A percentile compares a stretch with the other conserved stretches of the same genome.
Conservation (phyloP, 2,888 invertebrate species). For the Rutpela maculata region DNA sequence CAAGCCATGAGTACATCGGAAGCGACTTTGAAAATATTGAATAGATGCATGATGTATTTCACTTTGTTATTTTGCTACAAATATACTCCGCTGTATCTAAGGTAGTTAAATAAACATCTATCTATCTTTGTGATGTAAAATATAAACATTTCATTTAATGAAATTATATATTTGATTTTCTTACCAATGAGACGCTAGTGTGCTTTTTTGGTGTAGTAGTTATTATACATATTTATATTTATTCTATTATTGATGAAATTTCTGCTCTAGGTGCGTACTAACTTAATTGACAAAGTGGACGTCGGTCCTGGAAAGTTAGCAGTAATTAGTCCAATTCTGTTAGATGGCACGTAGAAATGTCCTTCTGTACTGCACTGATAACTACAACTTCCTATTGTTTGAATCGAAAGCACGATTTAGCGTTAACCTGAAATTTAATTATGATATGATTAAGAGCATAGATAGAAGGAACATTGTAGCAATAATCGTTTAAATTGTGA, state of each 20-base stretch:
- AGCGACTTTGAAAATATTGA: no score
- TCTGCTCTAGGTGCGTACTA: neutral
- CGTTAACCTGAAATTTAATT: slow-evolving; percentile 32
- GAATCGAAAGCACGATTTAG: slow-evolving; percentile 15
- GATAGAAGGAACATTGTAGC: neutral
- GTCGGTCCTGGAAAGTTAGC: slow-evolving; percentile 30
- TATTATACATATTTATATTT: no score
- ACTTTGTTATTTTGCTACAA: no score
- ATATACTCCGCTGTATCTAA: no score
- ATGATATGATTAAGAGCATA: slow-evolving; percentile 4
- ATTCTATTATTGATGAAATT: neutral
- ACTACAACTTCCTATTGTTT: slow-evolving; percentile 29
- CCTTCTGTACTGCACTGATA: slow-evolving; percentile 34
- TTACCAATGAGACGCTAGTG: no score
- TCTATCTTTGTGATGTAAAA: no score
- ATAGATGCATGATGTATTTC: no score
- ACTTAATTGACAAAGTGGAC: slow-evolving; percentile 36
- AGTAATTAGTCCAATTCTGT: slow-evolving; percentile 33
- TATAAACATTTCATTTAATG: no score
- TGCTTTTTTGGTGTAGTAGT: no score
- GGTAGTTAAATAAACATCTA: no score
- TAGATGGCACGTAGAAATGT: slow-evolving; percentile 31
- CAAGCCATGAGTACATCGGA: no score
- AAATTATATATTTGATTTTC: no score
- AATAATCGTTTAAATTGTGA: neutral